These are phyloP conservation scores for Strigamia maritima DNA, from an alignment of 2,888 invertebrate genomes.

Conservation along the genomic window DNA sequence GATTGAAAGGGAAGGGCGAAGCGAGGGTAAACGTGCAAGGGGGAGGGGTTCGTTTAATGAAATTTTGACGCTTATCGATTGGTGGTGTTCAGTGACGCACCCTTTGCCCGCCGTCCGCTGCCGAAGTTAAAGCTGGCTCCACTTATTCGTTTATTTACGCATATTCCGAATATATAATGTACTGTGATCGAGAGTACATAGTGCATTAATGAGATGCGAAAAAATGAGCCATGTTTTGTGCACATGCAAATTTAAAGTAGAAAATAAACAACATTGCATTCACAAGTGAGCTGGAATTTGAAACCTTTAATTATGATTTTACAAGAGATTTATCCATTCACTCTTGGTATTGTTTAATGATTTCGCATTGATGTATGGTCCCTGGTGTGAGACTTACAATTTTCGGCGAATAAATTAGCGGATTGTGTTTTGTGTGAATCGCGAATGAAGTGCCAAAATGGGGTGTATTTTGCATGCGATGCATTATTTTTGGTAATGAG, in stretches of 20 bases:
- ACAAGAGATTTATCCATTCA: too few species aligned
- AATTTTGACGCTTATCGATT: constrained; percentile 11
- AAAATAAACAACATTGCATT: too few species aligned
- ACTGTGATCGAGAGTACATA: too few species aligned
- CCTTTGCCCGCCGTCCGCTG: background rate
- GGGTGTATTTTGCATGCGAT: background rate
- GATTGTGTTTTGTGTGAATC: background rate
- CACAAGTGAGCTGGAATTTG: too few species aligned
- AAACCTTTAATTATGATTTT: too few species aligned
- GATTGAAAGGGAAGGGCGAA: constrained; percentile 7
- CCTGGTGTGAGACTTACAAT: background rate
- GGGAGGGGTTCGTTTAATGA: background rate
- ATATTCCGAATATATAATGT: background rate
- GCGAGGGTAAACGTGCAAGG: constrained; percentile 16
- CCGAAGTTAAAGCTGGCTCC: background rate
- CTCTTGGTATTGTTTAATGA: too few species aligned
- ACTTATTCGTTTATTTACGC: background rate
- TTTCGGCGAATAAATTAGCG: background rate
- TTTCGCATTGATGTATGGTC: too few species aligned
- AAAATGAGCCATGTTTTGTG: too few species aligned
- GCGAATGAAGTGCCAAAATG: background rate
- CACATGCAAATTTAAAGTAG: too few species aligned
- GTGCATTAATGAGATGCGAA: too few species aligned
- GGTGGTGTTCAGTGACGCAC: background rate
- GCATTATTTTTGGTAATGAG: background rate